Conservation (phyloP, 1,140 invertebrate genomes). For the Bemisia tabaci region DNA sequence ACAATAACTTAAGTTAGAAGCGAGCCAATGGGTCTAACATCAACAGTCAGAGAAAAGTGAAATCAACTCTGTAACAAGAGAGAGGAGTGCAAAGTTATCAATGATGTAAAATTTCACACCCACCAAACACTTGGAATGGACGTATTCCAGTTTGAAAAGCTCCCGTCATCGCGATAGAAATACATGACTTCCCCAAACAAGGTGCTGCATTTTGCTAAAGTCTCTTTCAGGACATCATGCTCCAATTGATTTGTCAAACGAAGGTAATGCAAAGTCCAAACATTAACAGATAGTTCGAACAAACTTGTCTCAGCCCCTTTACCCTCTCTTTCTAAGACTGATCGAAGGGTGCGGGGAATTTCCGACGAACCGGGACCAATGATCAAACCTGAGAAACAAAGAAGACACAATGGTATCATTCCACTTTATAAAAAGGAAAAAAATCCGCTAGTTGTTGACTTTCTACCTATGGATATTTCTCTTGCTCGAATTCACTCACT, state of each 20-base stretch:
- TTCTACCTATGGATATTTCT: too few species aligned
- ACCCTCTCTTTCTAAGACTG: conserved; percentile 24
- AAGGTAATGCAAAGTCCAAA: conserved; percentile 43
- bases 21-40: neutral
- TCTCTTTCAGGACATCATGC: conserved; percentile 24
- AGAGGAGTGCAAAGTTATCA: neutral
- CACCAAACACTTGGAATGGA: conserved; percentile 34
- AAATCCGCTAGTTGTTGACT: too few species aligned
- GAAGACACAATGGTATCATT: neutral
- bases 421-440: too few species aligned
- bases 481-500: too few species aligned
- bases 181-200: conserved; percentile 33
- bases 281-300: conserved; percentile 44
- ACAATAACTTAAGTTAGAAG: neutral
- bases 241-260: conserved; percentile 41
- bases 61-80: neutral
- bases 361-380: conserved; percentile 35
- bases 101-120: neutral
- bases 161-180: conserved; percentile 28
- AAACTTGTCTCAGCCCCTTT: conserved; percentile 37
- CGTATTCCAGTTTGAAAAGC: conserved; percentile 34
- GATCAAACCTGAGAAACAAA: conserved; percentile 36
- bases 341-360: conserved; percentile 23
- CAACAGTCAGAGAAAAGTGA: too few species aligned
- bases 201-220: conserved; percentile 35